Evolutionary conservation across 2,888 invertebrate genomes (phyloP), one percentile per base, ranked within the genome.

Genomic region (Lasioglossum malachurum): DNA sequence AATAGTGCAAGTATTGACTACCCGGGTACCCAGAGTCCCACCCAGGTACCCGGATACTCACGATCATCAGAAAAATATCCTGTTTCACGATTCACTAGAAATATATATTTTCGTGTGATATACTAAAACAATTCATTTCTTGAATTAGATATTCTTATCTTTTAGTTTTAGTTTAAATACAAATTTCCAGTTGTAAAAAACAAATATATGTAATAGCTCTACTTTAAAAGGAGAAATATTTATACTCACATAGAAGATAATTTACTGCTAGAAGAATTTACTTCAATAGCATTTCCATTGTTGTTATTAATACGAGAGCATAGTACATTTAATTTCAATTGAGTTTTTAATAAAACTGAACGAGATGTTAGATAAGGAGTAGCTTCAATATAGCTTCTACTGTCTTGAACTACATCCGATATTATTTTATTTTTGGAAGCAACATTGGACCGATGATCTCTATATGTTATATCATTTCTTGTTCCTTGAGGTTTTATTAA

Each of bases 301-400:
- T n/a, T n/a, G 16, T 57, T 27, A 60, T 82, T 79, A 41, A 67
- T 82, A n/a, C 12, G n/a, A 12, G 57, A 57, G n/a, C n/a, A 57
- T 41, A 73, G 38, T 60, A 82, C 80, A 38, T 85, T 89, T 67
- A 87, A 78, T 87, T 83, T 91, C 12, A 91, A 88, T 60, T 88
- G 91, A 31, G 92, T 90, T 88, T 82, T 92, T 49, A 92, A 84
- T 8, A 93, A 64, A 73, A 90, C 83, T 41, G 93, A 93, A 35
- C 91, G 91, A 81, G 89, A 92, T 27, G 85, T 81, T n/a, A 92
- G 92, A 87, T 86, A 92, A 5, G 94, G 94, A 38, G 94, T 94
- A 38, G 86, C 89, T 79, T 93, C 92, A 41, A 93, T 75, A 41
- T 90, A 81, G 80, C 91, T 93, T 12, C 86, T 69, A 38, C 53